A percentile compares a stretch with the other conserved stretches of the same genome.
Evolutionary conservation across 2,113 vertebrate genomes (phyloP).

Genomic region (Corythoichthys intestinalis): DNA sequence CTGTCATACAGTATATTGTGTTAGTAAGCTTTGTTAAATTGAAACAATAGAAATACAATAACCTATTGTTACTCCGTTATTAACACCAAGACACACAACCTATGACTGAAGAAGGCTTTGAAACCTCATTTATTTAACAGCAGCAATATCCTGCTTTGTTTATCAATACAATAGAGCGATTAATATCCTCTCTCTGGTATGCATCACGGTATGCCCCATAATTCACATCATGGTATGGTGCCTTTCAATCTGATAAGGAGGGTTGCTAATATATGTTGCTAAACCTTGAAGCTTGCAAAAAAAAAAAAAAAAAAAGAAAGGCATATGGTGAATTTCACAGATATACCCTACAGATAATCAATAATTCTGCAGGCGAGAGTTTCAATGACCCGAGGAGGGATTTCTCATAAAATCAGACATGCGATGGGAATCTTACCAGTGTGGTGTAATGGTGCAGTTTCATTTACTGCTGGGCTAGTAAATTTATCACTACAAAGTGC

Average conservation of each 20-base stretch:
- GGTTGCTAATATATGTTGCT: neutral
- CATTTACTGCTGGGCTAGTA: neutral
- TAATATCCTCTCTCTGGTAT: constrained; percentile 5
- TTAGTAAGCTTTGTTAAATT: constrained; percentile 3
- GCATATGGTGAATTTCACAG: neutral
- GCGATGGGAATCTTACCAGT: no score
- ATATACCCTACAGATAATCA: constrained; percentile 14
- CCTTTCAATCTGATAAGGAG: neutral
- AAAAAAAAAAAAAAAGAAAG: neutral
- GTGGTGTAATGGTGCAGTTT: neutral
- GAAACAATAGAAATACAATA: neutral
- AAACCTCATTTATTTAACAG: constrained; percentile 16
- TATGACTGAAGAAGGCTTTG: neutral
- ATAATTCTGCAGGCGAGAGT: constrained; percentile 17
- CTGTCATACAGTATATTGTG: neutral
- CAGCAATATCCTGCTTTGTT: neutral
- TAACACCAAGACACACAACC: neutral
- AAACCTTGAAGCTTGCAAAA: neutral
- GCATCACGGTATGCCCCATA: neutral
- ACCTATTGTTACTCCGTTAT: no score
- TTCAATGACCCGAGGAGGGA: constrained; percentile 3
- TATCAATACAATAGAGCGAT: neutral
- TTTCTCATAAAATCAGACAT: constrained; percentile 14
- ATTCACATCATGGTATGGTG: neutral
- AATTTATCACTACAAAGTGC: neutral